These are phyloP conservation scores for Bombylius discolor DNA, from an alignment of 2,888 invertebrate species.

Conservation along the genomic window DNA sequence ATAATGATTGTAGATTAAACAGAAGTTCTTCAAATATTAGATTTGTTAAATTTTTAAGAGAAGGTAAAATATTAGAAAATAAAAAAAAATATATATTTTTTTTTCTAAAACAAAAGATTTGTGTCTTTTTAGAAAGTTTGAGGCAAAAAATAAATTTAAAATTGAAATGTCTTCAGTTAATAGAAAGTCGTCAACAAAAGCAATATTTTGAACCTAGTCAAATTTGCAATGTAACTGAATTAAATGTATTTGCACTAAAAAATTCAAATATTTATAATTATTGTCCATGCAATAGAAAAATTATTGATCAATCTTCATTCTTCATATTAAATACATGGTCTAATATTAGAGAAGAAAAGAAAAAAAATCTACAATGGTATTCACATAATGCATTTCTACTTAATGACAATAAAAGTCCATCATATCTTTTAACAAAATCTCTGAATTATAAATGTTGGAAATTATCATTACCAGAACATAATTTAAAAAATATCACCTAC, in stretches of 20 bases:
- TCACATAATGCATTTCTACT: too few relatives aligned
- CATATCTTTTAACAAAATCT: background rate
- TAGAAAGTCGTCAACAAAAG: background rate
- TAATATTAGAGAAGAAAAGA: too few relatives aligned
- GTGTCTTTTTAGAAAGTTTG: background rate
- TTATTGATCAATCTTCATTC: too few relatives aligned
- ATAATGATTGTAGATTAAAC: slow-evolving; percentile 52
- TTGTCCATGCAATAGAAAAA: background rate
- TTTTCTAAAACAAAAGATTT: background rate
- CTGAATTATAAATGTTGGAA: background rate
- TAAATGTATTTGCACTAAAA: background rate
- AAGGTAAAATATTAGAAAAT: background rate
- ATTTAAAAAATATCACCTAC: background rate
- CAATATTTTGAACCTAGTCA: background rate
- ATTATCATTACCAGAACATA: background rate
- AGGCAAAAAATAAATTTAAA: background rate
- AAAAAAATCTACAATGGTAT: too few relatives aligned
- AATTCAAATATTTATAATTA: background rate
- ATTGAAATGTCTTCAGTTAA: background rate
- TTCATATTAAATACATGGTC: too few relatives aligned
- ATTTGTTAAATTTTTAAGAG: slow-evolving; percentile 9
- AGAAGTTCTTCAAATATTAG: slow-evolving; percentile 30
- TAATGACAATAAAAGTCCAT: background rate
- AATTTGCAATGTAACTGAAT: background rate
- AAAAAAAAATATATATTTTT: background rate